Conservation (phyloP, 2,888 invertebrate genomes). For the Selenia dentaria region DNA sequence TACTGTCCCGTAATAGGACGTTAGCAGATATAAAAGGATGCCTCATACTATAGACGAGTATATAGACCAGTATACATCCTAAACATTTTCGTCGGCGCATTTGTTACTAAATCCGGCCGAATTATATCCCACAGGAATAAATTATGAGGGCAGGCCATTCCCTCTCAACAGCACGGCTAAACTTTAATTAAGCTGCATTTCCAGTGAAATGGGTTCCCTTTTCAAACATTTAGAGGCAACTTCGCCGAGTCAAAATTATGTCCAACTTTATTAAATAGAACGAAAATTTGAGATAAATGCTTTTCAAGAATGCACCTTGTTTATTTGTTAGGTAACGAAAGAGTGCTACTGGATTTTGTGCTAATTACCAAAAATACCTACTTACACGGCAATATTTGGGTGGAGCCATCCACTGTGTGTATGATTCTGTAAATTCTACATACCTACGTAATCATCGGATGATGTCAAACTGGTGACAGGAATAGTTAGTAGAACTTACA, state of each 20-base stretch:
- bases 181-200: constrained; percentile 80
- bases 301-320: neutral
- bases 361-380: too few relatives aligned
- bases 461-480: too few relatives aligned
- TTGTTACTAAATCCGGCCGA: constrained; percentile 71
- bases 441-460: too few relatives aligned
- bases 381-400: too few relatives aligned
- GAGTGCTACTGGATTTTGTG: too few relatives aligned
- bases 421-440: too few relatives aligned
- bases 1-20: constrained; percentile 11
- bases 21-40: constrained; percentile 11
- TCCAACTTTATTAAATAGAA: constrained; percentile 39
- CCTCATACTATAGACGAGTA: neutral
- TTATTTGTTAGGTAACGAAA: too few relatives aligned
- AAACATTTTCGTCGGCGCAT: constrained; percentile 60
- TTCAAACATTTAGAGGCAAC: constrained; percentile 67
- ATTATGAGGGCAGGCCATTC: constrained; percentile 72
- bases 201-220: constrained; percentile 66
- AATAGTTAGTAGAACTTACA: too few relatives aligned
- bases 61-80: constrained; percentile 51
- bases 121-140: constrained; percentile 76
- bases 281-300: constrained; percentile 12
- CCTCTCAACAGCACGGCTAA: constrained; percentile 68
- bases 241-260: constrained; percentile 52
- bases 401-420: too few relatives aligned